A percentile compares a stretch with the other conserved stretches of the same genome.
Evolutionary conservation across 2,797 vertebrate species (phyloP).

Genomic region (Limnodromus scolopaceus): DNA sequence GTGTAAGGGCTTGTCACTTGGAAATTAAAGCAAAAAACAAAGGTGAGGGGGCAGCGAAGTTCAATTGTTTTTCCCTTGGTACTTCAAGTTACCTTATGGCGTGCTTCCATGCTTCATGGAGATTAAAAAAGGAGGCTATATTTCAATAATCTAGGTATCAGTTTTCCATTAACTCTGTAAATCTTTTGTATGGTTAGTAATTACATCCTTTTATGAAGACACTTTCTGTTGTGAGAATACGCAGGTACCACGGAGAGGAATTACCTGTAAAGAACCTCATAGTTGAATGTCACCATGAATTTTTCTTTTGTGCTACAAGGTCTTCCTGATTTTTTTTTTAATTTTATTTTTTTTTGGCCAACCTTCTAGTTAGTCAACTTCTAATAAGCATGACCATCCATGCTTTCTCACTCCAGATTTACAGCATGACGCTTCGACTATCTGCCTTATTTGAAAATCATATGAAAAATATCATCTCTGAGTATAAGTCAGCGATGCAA

Average conservation of each 20-base stretch:
- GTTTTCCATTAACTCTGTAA: background rate
- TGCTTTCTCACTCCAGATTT: conserved; percentile 83
- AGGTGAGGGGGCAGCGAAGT: background rate
- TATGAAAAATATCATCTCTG: conserved; percentile 92
- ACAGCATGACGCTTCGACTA: conserved; percentile 94
- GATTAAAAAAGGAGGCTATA: background rate
- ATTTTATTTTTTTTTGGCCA: background rate
- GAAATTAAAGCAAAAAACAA: background rate
- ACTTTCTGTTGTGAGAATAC: background rate
- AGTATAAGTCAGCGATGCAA: conserved; percentile 92
- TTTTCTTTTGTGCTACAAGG: background rate
- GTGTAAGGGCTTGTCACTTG: background rate
- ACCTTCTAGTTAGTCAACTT: background rate
- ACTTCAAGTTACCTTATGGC: background rate
- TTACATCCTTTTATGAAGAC: background rate
- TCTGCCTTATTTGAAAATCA: conserved; percentile 95
- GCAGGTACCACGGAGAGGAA: background rate
- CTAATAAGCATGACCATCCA: background rate
- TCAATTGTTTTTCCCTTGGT: background rate
- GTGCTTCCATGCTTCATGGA: background rate
- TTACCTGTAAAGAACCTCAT: background rate
- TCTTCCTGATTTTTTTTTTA: background rate
- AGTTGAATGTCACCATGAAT: background rate
- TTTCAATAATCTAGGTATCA: background rate
- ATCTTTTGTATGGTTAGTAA: background rate